These are phyloP conservation scores for Tupaia tana DNA, from an alignment of 2,113 vertebrate genomes.

Conservation along the genomic window DNA sequence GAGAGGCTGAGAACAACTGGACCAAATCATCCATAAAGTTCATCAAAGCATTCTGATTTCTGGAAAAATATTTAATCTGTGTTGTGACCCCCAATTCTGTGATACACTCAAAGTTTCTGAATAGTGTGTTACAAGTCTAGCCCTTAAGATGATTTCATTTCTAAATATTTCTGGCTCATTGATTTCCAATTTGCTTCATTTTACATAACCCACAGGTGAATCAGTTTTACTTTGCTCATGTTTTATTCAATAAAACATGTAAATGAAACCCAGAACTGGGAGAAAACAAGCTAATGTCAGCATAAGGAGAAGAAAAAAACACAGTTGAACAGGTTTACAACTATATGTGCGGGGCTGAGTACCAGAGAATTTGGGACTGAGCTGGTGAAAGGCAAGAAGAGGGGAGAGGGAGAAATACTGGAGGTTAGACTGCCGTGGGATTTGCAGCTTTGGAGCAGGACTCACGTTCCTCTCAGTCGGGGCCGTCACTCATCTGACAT, in stretches of 20 bases:
- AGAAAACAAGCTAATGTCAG: slow-evolving; percentile 51
- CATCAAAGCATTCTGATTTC: neutral
- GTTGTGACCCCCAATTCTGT: neutral
- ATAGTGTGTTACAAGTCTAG: neutral
- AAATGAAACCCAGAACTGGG: slow-evolving; percentile 16
- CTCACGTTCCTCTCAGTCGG: neutral
- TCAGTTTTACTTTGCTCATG: neutral
- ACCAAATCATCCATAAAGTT: neutral
- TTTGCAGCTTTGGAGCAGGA: neutral
- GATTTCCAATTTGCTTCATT: slow-evolving; percentile 19
- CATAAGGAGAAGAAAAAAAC: neutral
- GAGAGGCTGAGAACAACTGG: neutral
- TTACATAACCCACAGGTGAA: neutral
- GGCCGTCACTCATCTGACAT: neutral
- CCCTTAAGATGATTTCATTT: slow-evolving; percentile 33
- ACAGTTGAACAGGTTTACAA: neutral
- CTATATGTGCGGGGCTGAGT: neutral
- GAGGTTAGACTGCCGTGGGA: neutral
- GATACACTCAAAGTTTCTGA: neutral
- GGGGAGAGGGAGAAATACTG: neutral
- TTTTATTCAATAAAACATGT: slow-evolving; percentile 59
- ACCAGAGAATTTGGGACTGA: neutral
- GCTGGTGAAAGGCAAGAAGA: neutral
- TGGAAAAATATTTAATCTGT: neutral
- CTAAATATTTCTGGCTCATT: slow-evolving; percentile 24